Evolutionary conservation across 2,113 vertebrate genomes (phyloP).

Genomic region (Dendrocopos noguchii): DNA sequence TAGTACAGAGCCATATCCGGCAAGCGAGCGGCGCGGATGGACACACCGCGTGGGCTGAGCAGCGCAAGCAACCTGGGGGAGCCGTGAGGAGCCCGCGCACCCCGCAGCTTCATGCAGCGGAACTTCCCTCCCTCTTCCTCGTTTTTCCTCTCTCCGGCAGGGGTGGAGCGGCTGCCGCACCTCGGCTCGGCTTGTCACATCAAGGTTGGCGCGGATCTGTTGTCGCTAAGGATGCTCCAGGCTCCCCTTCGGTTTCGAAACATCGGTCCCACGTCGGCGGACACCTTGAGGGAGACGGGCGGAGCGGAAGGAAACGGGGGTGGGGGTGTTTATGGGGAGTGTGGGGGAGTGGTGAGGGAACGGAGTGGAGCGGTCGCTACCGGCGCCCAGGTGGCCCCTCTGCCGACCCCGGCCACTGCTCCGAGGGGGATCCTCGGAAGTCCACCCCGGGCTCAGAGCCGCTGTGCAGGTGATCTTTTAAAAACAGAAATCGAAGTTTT

Average conservation of each 20-base stretch:
- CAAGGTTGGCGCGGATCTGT: slow-evolving; percentile 49
- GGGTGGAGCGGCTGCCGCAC: slow-evolving; percentile 57
- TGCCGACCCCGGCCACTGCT: not conserved
- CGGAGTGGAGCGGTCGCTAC: slow-evolving; percentile 13
- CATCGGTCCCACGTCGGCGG: slow-evolving; percentile 98
- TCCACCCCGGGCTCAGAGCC: not conserved
- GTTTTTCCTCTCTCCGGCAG: slow-evolving; percentile 1
- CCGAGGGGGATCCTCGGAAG: not conserved
- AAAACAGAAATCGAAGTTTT: not conserved
- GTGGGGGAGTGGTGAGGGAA: not conserved
- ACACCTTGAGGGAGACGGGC: slow-evolving; percentile 91
- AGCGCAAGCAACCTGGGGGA: slow-evolving; percentile 21
- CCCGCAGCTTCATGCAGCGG: slow-evolving; percentile 39
- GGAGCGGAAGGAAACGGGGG: not conserved
- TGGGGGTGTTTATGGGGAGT: not conserved
- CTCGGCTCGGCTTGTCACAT: not conserved
- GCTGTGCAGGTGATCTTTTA: not conserved
- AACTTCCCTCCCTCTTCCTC: slow-evolving; percentile 30
- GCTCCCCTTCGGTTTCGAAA: slow-evolving; percentile 90
- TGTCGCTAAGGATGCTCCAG: slow-evolving; percentile 77
- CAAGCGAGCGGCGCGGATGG: not conserved
- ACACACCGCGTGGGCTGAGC: not conserved
- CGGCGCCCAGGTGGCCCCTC: slow-evolving; percentile 62
- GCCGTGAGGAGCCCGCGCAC: slow-evolving; percentile 3
- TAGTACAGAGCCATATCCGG: not conserved